Evolutionary conservation across 2,113 vertebrate species (phyloP), one percentile per base, ranked within the genome.

Genomic region (Gorsachius goisagi): DNA sequence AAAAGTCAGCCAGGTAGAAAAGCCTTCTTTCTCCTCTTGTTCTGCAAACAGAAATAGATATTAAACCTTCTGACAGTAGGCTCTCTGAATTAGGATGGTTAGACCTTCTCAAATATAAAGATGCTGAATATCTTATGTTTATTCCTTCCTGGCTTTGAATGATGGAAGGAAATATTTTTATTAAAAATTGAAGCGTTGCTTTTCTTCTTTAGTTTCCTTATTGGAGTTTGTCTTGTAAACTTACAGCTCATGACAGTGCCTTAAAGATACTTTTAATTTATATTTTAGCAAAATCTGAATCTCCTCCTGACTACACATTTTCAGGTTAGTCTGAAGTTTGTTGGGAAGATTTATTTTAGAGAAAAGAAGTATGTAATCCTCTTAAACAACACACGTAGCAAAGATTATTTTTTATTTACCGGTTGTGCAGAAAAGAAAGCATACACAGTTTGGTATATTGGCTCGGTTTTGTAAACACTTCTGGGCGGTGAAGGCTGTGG

Each of bases 291-390:
- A 89, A 90, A 77, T 55, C 47, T 86, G 76, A 66, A 21, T 88
- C 76, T 52, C 2, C 0, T 74, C 89, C 64, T 87, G 68, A 75
- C 47, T 59, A 15, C 13, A 5, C 0, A 0, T 58, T 76, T 91
- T 30, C 71, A 52, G 28, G 73, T 52, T 59, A 67, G 39, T 20
- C 55, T 89, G 33, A 62, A 59, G 41, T 50, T 82, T 50, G 62
- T 27, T 45, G 33, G 28, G 14, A 56, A 33, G 30, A 44, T 73
- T 69, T 77, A 59, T 83, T 80, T 86, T 47, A 45, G 33, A 44
- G 68, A 50, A 71, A 49, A 69, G 19, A 55, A 67, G 14, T 6
- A 21, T 9, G 14, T 52, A 41, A 24, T 82, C 15, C 30, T 85
- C 91, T 49, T 11, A 62, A 75, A 44, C 17, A 74, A n/a, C 32